Percentiles rank a stretch among this genome's conserved stretches.
Conservation (phyloP, 2,888 invertebrate genomes). For the Arctia plantaginis region DNA sequence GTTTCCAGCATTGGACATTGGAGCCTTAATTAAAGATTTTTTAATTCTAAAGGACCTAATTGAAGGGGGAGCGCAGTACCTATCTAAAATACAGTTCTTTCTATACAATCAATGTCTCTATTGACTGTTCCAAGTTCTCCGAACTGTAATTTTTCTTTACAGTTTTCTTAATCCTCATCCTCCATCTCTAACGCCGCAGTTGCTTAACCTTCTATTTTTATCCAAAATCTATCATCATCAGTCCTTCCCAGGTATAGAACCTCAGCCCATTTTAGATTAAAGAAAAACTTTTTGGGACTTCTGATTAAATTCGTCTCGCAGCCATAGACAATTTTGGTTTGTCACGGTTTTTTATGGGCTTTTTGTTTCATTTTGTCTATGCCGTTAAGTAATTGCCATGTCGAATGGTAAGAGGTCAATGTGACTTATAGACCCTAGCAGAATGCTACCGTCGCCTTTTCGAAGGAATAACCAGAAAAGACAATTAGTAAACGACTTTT, state of each 20-base stretch:
- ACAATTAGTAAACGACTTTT: not conserved
- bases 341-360: not conserved
- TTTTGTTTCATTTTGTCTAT: not conserved
- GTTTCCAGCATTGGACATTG: no score
- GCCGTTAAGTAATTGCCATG: not conserved
- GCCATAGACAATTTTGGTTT: conserved; percentile 1
- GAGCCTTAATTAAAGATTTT: no score
- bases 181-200: no score
- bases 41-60: no score
- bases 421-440: not conserved
- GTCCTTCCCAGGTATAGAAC: not conserved
- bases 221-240: not conserved
- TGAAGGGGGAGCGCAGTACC: no score
- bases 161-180: no score
- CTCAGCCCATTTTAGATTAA: not conserved
- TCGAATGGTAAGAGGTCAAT: conserved; percentile 5
- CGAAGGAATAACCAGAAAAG: not conserved
- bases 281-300: not conserved
- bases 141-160: no score
- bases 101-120: no score
- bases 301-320: conserved; percentile 1
- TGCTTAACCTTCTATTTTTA: not conserved
- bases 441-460: not conserved
- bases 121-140: no score
- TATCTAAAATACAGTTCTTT: no score